These are phyloP conservation scores for Therioaphis trifolii DNA, from an alignment of 2,888 invertebrate genomes.

Conservation along the genomic window DNA sequence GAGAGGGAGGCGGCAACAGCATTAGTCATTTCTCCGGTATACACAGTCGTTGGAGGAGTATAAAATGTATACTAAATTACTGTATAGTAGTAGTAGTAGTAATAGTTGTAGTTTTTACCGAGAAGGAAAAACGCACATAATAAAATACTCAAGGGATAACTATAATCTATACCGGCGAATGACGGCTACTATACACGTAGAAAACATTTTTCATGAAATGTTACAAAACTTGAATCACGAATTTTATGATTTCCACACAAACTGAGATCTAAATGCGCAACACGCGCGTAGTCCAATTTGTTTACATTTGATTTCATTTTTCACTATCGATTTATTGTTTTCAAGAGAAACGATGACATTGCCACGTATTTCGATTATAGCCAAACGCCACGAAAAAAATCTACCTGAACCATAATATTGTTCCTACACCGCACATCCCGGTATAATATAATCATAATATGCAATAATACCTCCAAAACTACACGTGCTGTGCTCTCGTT, in stretches of 20 bases:
- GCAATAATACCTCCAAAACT: too few relatives aligned
- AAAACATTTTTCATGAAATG: neutral
- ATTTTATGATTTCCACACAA: constrained; percentile 1
- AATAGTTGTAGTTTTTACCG: constrained; percentile 3
- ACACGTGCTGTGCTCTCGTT: too few relatives aligned
- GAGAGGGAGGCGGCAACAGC: neutral
- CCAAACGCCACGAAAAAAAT: neutral
- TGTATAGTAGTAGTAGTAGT: neutral
- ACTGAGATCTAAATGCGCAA: constrained; percentile 8
- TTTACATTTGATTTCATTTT: constrained; percentile 6
- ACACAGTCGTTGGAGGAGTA: neutral
- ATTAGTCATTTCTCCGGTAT: constrained; percentile 46
- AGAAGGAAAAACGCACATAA: constrained; percentile 20
- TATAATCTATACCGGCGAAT: neutral
- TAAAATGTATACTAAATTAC: too few relatives aligned
- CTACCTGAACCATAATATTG: neutral
- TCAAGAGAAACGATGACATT: too few relatives aligned
- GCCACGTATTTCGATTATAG: neutral
- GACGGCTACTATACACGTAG: neutral
- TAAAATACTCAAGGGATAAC: neutral
- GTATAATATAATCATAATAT: too few relatives aligned
- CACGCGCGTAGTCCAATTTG: neutral
- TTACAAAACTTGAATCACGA: neutral
- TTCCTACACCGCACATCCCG: too few relatives aligned
- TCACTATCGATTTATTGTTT: constrained; percentile 5